Base-by-base conservation (phyloP, 2,797 vertebrate genomes). In the Myripristis jacobus region DNA sequence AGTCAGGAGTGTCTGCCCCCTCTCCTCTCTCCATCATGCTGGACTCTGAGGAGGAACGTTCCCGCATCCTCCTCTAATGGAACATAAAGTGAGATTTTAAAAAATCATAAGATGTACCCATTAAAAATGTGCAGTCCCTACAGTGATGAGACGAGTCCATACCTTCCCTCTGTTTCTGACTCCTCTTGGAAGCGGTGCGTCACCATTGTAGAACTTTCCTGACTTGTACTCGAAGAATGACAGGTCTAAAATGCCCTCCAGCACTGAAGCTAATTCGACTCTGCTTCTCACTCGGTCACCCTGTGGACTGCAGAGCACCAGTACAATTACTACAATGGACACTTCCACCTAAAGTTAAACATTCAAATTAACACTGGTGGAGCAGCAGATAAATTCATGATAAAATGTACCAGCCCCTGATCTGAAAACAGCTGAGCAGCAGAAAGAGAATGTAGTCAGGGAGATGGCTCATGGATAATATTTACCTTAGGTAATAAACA, bases 401-500 rank as follows among this genome's bases (percentile, higher is more conserved):
- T 21, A 54, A 54, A 27, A 29, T 53, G 10, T 16, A 27, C 52
- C 3, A 27, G 24, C 22, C 50, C 25, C 16, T 59, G 3, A 34
- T 43, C 16, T 48, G 1, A 70, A 63, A 34, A 55, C 15, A 22
- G 18, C 19, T 10, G 8, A 7, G 43, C 13, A 66, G n/a, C n/a
- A 12, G 22, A 12, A 18, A 55, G n/a, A 19, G 9, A 34, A 19
- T 25, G 7, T n/a, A n/a, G n/a, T n/a, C n/a, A n/a, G n/a, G n/a
- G n/a, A n/a, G n/a, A n/a, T n/a, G n/a, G n/a, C 8, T 31, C 38
- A 34, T 36, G n/a, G 6, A 22, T 3, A 36, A 6, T 12, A 52
- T 41, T 66, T 94, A 96, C 96, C 96, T 95, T 64, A 94, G 77
- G 66, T 97, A 98, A 80, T 98, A 98, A 1, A 95, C 94, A 85